Base-by-base conservation (phyloP, 1,140 invertebrate species). In the Cyclina sinensis region DNA sequence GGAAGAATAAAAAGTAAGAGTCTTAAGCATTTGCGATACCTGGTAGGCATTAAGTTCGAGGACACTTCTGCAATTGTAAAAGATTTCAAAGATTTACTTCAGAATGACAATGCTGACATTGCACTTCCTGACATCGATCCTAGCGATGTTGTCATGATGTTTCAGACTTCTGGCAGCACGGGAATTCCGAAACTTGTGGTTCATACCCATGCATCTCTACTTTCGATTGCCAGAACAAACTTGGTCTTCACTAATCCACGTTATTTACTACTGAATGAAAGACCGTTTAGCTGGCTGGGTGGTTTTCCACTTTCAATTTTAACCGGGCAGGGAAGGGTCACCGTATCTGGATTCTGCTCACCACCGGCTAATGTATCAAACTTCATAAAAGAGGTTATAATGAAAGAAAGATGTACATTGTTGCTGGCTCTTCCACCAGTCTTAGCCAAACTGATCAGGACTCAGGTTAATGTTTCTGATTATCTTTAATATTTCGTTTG, bases 231-330 rank as follows among this genome's bases (percentile, higher is more conserved):
- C 16, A 12, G 27, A 0, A 14, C 24, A 11, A 1, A 21, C 9
- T 0, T 30, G 1, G 4, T 18, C 11, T n/a, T 21, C 12, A 0
- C 37, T 62, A 24, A 68, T 24, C 0, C 3, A 12, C 16, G 39
- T 37, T 48, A 65, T 46, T 18, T 14, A 37, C 2, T 70, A 1
- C 73, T 62, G 62, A 76, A 78, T 32, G 83, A 86, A 24, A 48
- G 73, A 11, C 70, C 70, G 14, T 86, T 86, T 48, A 43, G 5
- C 9, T 86, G 46, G 68, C 39, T 86, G 18, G 73, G 70, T 12
- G 83, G 83, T 7, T 76, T 78, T 65, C 83, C 83, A 3, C 35
- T 86, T 7, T 27, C 43, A 21, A n/a, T 86, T n/a, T 21, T 86
- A 0, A 62, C 70, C 5, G 83, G 83, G 3, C 16, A 32, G 18